Conservation (phyloP, 2,797 vertebrate genomes). For the Ctenopoma multispine region DNA sequence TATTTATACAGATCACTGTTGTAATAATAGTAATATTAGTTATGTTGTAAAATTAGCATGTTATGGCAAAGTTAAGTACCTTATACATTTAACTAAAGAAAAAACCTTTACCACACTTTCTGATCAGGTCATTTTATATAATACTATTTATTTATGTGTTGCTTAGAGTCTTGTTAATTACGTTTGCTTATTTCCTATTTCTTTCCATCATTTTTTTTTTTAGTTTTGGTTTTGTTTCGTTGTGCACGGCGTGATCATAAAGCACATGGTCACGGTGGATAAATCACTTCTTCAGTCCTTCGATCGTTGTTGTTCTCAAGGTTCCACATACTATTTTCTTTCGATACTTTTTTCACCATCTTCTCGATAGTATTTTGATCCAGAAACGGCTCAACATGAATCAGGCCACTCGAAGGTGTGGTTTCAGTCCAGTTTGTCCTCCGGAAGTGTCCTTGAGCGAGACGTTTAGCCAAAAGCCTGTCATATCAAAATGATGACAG, state of each 20-base stretch:
- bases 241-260: not conserved
- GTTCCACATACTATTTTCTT: not conserved
- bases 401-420: not conserved
- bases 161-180: not conserved
- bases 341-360: not conserved
- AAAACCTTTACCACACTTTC: not conserved
- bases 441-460: slow-evolving; percentile 17
- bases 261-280: not conserved
- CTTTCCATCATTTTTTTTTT: not conserved
- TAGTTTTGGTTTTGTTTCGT: not conserved
- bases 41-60: no score
- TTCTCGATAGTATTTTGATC: not conserved
- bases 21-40: not conserved
- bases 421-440: slow-evolving; percentile 4
- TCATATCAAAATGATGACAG: slow-evolving; percentile 31
- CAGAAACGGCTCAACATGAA: not conserved
- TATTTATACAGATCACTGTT: not conserved
- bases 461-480: not conserved
- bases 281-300: not conserved
- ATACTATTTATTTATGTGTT: not conserved
- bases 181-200: not conserved
- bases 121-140: not conserved
- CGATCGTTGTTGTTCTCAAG: not conserved
- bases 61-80: not conserved
- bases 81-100: not conserved